These are phyloP conservation scores for Watsonalla binaria DNA, from an alignment of 2,888 invertebrate species.

Conservation along the genomic window DNA sequence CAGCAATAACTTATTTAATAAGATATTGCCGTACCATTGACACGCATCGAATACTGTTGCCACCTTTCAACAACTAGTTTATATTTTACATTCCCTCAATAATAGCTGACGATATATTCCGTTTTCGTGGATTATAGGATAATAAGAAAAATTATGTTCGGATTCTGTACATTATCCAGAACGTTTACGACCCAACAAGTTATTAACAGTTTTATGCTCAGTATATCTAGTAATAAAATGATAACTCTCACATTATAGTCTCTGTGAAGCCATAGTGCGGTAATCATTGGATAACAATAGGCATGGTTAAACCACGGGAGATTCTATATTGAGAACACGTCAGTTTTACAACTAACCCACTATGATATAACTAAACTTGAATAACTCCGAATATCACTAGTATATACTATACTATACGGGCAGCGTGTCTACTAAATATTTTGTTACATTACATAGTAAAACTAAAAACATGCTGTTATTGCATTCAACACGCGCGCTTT, in stretches of 20 bases:
- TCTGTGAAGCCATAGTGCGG: not conserved
- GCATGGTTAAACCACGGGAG: slow-evolving; percentile 31
- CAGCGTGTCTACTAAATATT: slow-evolving; percentile 46
- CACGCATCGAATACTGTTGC: not conserved
- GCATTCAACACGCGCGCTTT: slow-evolving; percentile 33
- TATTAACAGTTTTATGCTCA: not conserved
- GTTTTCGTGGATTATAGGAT: not conserved
- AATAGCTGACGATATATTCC: not conserved
- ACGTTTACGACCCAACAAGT: not conserved
- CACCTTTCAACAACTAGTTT: too few species aligned
- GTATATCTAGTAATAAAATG: not conserved
- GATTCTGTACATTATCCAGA: not conserved
- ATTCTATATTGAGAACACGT: slow-evolving; percentile 41
- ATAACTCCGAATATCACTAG: slow-evolving; percentile 40
- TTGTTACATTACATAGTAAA: slow-evolving; percentile 30
- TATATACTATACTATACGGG: slow-evolving; percentile 50
- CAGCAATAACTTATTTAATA: not conserved
- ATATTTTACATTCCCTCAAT: not conserved
- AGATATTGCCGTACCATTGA: not conserved
- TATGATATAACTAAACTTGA: slow-evolving; percentile 47
- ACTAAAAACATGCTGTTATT: slow-evolving; percentile 42
- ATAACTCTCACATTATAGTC: not conserved
- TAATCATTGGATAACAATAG: slow-evolving; percentile 32
- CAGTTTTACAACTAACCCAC: slow-evolving; percentile 43
- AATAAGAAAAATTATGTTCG: not conserved